Percentiles rank a stretch among this genome's conserved stretches.
Conservation (phyloP, 2,888 invertebrate species). For the Eucriotettix oculatus region DNA sequence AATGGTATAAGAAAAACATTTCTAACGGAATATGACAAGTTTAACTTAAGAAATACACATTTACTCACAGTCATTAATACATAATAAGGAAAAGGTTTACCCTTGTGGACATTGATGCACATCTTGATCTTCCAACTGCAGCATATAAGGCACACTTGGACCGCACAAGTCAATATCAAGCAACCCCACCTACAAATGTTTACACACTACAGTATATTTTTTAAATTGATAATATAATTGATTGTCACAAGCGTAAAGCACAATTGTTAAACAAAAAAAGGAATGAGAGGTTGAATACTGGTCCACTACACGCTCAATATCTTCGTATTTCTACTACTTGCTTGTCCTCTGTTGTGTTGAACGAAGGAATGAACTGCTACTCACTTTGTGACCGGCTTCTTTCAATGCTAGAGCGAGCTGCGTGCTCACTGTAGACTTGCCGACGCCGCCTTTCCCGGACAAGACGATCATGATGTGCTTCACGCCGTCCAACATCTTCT, state of each 20-base stretch:
- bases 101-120: constrained; percentile 83
- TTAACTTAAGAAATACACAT: too few relatives aligned
- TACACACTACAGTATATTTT: not conserved
- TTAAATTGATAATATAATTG: not conserved
- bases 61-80: too few relatives aligned
- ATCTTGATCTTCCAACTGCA: constrained; percentile 67
- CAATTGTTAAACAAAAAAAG: too few relatives aligned
- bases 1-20: not conserved
- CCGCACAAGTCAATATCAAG: constrained; percentile 91
- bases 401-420: constrained; percentile 77
- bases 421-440: constrained; percentile 92
- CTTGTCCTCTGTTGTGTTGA: too few relatives aligned
- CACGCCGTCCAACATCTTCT: constrained; percentile 53
- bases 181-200: constrained; percentile 59
- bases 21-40: too few relatives aligned
- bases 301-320: too few relatives aligned
- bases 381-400: constrained; percentile 57
- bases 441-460: constrained; percentile 98
- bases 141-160: constrained; percentile 79
- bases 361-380: not conserved
- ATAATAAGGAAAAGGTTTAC: constrained; percentile 20
- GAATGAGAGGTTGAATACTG: too few relatives aligned
- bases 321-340: too few relatives aligned
- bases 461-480: constrained; percentile 81
- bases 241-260: too few relatives aligned